Evolutionary conservation across 23 tunicate species (phyloP).

Genomic region (Oikopleura vanhoeffeni): DNA sequence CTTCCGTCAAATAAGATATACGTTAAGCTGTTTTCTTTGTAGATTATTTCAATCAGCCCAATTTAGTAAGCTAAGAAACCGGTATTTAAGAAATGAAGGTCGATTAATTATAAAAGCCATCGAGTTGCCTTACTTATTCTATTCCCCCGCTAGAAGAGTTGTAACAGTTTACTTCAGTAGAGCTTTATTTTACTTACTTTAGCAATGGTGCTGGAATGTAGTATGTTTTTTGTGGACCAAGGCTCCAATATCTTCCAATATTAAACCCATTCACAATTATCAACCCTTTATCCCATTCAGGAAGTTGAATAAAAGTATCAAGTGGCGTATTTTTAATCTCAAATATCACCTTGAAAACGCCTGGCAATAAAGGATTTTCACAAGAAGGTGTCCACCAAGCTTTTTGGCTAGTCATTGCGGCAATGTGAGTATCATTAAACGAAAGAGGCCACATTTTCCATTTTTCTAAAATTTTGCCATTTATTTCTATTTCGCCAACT

Average conservation of each 20-base stretch:
- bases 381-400: slow-evolving; percentile 3
- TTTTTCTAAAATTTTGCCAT: neutral
- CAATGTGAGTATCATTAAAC: slow-evolving; percentile 16
- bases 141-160: too few relatives aligned
- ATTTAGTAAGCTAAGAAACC: too few relatives aligned
- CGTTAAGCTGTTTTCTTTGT: too few relatives aligned
- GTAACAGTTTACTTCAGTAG: neutral
- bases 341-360: neutral
- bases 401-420: slow-evolving; percentile 4
- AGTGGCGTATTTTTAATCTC: slow-evolving; percentile 1
- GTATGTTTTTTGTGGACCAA: slow-evolving; percentile 22
- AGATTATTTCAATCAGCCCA: too few relatives aligned
- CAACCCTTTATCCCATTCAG: slow-evolving; percentile 22
- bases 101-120: neutral
- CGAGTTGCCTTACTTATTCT: too few relatives aligned
- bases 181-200: neutral
- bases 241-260: slow-evolving; percentile 25
- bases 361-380: neutral
- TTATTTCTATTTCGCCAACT: slow-evolving; percentile 17
- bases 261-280: slow-evolving; percentile 23
- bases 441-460: slow-evolving; percentile 26
- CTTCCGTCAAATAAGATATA: too few relatives aligned
- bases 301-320: slow-evolving; percentile 21
- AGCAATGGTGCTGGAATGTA: neutral
- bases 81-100: neutral